These are phyloP conservation scores for Helicoverpa assulta DNA, from an alignment of 2,888 invertebrate species.

Conservation along the genomic window DNA sequence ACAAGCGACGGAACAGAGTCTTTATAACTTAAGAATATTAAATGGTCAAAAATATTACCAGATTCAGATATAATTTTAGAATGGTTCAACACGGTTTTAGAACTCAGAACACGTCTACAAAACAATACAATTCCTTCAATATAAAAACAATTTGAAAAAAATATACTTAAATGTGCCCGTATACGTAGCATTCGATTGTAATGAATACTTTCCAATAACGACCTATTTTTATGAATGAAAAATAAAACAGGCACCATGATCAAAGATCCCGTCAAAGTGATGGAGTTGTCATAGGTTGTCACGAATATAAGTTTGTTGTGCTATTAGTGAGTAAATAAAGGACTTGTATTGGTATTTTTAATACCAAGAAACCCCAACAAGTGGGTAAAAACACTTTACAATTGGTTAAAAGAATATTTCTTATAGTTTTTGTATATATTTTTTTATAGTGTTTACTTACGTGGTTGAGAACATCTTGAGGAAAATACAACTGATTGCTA, in stretches of 20 bases:
- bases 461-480: not conserved
- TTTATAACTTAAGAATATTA: too few relatives aligned
- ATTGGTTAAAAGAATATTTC: constrained; percentile 20
- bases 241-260: constrained; percentile 3
- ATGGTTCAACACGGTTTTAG: too few relatives aligned
- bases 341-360: constrained; percentile 34
- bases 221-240: not conserved
- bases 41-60: too few relatives aligned
- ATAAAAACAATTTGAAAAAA: too few relatives aligned
- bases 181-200: not conserved
- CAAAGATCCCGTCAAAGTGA: constrained; percentile 27
- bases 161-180: not conserved
- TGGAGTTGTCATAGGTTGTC: constrained; percentile 24
- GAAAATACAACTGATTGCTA: constrained; percentile 6
- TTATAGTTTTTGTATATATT: constrained; percentile 29
- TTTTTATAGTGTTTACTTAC: constrained; percentile 12
- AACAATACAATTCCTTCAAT: too few relatives aligned
- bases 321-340: constrained; percentile 34
- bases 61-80: too few relatives aligned
- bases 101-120: too few relatives aligned
- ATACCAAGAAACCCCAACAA: not conserved
- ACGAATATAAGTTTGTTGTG: constrained; percentile 36
- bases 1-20: too few relatives aligned
- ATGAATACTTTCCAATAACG: constrained; percentile 3
- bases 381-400: not conserved